Conservation (phyloP, 2,797 vertebrate species). For the Anabas testudineus region DNA sequence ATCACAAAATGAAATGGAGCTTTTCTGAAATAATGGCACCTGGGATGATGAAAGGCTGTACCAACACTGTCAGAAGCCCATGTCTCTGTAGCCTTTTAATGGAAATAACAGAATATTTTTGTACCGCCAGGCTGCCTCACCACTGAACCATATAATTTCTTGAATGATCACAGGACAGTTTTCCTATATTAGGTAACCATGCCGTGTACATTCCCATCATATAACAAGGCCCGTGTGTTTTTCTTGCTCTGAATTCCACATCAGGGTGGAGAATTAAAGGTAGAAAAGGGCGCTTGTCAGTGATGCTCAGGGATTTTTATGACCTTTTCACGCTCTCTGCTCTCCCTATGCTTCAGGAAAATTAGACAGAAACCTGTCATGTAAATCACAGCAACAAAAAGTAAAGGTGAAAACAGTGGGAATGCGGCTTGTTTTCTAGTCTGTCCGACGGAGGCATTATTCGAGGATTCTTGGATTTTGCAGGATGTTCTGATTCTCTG, state of each 20-base stretch:
- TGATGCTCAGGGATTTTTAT: conserved; percentile 59
- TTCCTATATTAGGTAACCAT: conserved; percentile 42
- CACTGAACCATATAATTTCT: conserved; percentile 53
- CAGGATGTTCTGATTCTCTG: conserved; percentile 65
- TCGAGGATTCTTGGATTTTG: conserved; percentile 49
- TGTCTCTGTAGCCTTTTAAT: conserved; percentile 64
- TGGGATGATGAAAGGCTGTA: conserved; percentile 76
- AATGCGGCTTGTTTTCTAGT: conserved; percentile 43
- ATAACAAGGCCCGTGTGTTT: conserved; percentile 46
- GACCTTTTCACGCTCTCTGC: conserved; percentile 73
- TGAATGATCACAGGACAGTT: conserved; percentile 56
- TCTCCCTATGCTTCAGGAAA: conserved; percentile 43
- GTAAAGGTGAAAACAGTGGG: conserved; percentile 60
- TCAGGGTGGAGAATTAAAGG: conserved; percentile 59
- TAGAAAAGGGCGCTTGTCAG: conserved; percentile 73
- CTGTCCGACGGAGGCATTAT: conserved; percentile 32
- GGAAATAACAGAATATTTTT: conserved; percentile 63
- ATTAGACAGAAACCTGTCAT: conserved; percentile 75
- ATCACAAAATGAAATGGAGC: conserved; percentile 75
- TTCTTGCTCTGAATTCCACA: conserved; percentile 51
- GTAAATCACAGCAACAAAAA: conserved; percentile 68
- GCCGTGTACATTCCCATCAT: conserved; percentile 41
- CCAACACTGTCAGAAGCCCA: conserved; percentile 47
- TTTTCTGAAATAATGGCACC: conserved; percentile 78
- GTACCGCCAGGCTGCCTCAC: conserved; percentile 50